Percentiles rank a stretch among this genome's conserved stretches.
These are phyloP conservation scores for Gymnocheta viridis DNA, from an alignment of 2,888 invertebrate species.

Conservation along the genomic window DNA sequence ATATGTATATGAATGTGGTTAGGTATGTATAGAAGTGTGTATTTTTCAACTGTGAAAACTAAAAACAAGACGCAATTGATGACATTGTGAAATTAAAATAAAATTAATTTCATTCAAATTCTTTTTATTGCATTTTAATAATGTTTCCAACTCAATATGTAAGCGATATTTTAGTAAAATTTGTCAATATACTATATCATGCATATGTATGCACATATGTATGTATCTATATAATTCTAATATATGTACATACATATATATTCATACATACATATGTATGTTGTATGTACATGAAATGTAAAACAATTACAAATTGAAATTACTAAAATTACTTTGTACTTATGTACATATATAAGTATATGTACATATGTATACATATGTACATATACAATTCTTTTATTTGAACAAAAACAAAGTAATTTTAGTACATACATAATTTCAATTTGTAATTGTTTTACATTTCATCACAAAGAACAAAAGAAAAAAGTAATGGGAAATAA, in stretches of 20 bases:
- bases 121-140: too few species aligned
- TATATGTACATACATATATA: background rate
- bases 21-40: background rate
- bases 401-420: background rate
- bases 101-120: too few species aligned
- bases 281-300: too few species aligned
- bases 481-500: background rate
- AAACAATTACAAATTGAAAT: too few species aligned
- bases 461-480: too few species aligned
- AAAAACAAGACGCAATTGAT: background rate
- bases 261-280: background rate
- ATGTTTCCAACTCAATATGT: too few species aligned
- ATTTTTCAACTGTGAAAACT: background rate
- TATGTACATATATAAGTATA: background rate
- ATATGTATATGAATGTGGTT: background rate
- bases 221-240: background rate
- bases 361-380: background rate
- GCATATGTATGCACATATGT: background rate
- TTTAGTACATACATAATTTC: too few species aligned
- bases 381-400: background rate
- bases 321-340: too few species aligned
- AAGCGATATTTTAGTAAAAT: too few species aligned
- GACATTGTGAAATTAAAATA: background rate
- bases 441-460: too few species aligned
- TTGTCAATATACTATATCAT: background rate